A percentile compares a stretch with the other conserved stretches of the same genome.
These are phyloP conservation scores for Tanytarsus gracilentus DNA, from an alignment of 2,888 invertebrate species.

Conservation along the genomic window DNA sequence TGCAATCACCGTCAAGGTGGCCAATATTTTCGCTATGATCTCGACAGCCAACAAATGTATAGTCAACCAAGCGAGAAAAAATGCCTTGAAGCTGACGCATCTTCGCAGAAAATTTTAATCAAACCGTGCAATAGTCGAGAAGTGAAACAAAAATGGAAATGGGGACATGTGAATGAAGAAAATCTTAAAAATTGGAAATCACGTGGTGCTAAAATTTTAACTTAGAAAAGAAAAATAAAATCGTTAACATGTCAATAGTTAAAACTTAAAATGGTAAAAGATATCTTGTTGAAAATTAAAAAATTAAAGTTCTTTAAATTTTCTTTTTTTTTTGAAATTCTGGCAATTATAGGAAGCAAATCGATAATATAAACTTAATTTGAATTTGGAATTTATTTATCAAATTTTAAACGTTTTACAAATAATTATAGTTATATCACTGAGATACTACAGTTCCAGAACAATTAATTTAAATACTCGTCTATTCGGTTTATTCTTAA, in stretches of 20 bases:
- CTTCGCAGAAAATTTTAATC: neutral
- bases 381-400: too few species aligned
- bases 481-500: too few species aligned
- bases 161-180: conserved; percentile 16
- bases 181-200: conserved; percentile 9
- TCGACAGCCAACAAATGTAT: conserved; percentile 13
- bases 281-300: too few species aligned
- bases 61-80: neutral
- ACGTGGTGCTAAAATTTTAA: conserved; percentile 12
- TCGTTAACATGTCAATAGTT: neutral
- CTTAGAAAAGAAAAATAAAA: neutral
- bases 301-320: too few species aligned
- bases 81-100: conserved; percentile 5
- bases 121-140: neutral
- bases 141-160: conserved; percentile 12
- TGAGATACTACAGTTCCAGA: too few species aligned
- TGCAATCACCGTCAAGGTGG: conserved; percentile 90
- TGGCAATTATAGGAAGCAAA: too few species aligned
- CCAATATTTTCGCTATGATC: conserved; percentile 79
- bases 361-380: too few species aligned
- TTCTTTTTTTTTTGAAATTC: too few species aligned
- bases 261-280: neutral
- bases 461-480: too few species aligned
- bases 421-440: too few species aligned
- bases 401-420: too few species aligned